Evolutionary conservation across 1,140 invertebrate species (phyloP).

Genomic region (Drosophila funebris): DNA sequence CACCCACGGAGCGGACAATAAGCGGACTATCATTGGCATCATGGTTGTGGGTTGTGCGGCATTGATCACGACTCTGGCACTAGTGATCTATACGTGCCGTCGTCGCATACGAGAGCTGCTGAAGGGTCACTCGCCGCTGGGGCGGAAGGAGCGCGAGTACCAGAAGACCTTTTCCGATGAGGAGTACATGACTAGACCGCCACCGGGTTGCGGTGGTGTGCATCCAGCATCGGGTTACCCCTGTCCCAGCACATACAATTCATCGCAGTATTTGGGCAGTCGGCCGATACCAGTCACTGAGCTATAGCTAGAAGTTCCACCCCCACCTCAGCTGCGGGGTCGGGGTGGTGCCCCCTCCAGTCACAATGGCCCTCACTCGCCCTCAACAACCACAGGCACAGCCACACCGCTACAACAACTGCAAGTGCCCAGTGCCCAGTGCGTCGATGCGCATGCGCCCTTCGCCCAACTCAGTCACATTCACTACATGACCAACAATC

Average conservation of each 20-base stretch:
- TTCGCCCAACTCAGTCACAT: constrained; percentile 83
- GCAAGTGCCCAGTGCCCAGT: constrained; percentile 72
- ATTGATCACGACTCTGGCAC: constrained; percentile 87
- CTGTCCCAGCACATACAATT: constrained; percentile 55
- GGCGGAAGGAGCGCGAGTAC: constrained; percentile 93
- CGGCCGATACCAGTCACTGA: constrained; percentile 94
- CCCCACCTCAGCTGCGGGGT: constrained; percentile 82
- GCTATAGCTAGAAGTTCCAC: constrained; percentile 92
- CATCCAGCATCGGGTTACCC: constrained; percentile 49
- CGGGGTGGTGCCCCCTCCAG: constrained; percentile 66
- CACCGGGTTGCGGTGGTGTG: constrained; percentile 53
- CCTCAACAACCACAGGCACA: constrained; percentile 25
- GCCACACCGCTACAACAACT: constrained; percentile 64
- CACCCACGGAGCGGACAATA: constrained; percentile 88
- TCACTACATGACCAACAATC: constrained; percentile 81
- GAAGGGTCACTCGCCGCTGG: constrained; percentile 91
- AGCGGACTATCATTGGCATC: constrained; percentile 91
- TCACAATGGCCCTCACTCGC: constrained; percentile 35
- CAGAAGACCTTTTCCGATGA: constrained; percentile 94
- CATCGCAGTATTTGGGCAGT: constrained; percentile 84
- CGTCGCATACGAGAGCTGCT: constrained; percentile 90
- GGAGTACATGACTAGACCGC: constrained; percentile 89
- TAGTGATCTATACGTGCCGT: constrained; percentile 91
- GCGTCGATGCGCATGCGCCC: constrained; percentile 62
- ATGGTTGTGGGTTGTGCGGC: constrained; percentile 88